A percentile compares a stretch with the other conserved stretches of the same genome.
phyloP scores from a whole-genome alignment of 2,888 invertebrate species.

The Koerneria pararmatus region DNA sequence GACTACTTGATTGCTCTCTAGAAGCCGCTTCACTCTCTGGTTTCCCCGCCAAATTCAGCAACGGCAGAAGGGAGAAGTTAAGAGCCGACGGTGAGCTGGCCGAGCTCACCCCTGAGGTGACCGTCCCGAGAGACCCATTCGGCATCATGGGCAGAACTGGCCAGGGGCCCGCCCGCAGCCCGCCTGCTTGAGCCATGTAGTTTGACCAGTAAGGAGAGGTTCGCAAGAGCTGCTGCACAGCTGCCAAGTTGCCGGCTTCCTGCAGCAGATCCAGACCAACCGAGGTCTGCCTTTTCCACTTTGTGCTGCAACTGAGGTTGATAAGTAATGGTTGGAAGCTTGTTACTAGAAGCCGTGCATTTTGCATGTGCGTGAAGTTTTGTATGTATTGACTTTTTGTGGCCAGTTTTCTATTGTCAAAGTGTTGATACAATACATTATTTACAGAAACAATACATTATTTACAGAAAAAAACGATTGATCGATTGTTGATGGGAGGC shows the following conservation, averaged over 20 bases:
- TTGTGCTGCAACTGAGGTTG: constrained; percentile 73
- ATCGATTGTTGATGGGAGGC: no score
- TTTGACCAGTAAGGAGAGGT: constrained; percentile 56
- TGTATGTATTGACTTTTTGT: no score
- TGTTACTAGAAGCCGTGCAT: no score
- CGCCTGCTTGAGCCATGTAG: no score
- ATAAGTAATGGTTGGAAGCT: no score
- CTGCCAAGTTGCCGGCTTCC: constrained; percentile 94
- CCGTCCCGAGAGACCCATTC: neutral
- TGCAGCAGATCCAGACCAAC: constrained; percentile 92
- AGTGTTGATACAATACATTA: no score
- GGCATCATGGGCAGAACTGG: constrained; percentile 23
- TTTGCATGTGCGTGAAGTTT: no score
- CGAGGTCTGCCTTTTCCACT: constrained; percentile 98
- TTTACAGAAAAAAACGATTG: no score
- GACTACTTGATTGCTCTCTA: no score
- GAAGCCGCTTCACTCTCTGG: no score
- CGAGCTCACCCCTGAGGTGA: neutral
- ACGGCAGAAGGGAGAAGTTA: neutral
- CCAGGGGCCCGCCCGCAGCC: constrained; percentile 10
- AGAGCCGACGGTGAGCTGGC: neutral
- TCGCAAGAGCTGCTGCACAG: constrained; percentile 75
- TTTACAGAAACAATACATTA: no score
- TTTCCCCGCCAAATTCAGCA: neutral
- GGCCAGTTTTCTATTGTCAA: no score